Evolutionary conservation across 2,888 invertebrate species (phyloP).

Genomic region (Agriopis marginaria): DNA sequence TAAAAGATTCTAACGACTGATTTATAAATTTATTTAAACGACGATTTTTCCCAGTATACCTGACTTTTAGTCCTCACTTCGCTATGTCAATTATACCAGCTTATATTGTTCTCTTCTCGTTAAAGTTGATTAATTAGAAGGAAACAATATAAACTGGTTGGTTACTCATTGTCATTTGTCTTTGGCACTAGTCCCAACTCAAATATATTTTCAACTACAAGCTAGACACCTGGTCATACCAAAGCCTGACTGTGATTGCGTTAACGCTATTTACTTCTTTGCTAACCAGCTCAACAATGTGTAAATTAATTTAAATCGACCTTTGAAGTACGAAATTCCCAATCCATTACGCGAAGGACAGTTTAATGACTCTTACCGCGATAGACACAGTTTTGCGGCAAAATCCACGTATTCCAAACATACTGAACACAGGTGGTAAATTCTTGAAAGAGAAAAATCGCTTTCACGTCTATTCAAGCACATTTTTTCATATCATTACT

Average conservation of each 20-base stretch:
- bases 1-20: no score
- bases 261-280: constrained; percentile 74
- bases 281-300: constrained; percentile 66
- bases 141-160: no score
- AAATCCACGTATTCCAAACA: constrained; percentile 65
- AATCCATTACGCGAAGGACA: constrained; percentile 77
- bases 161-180: no score
- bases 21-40: no score
- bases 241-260: constrained; percentile 43
- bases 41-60: no score
- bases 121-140: no score
- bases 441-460: constrained; percentile 69
- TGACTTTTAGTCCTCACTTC: no score
- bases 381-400: constrained; percentile 61
- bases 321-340: constrained; percentile 78
- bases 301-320: constrained; percentile 82
- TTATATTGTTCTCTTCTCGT: no score
- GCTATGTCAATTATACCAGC: no score
- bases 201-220: neutral
- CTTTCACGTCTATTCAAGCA: constrained; percentile 53
- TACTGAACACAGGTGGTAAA: constrained; percentile 68
- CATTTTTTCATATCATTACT: constrained; percentile 70
- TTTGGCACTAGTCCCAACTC: no score
- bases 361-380: constrained; percentile 69
- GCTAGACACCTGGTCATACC: neutral